These are phyloP conservation scores for Aurelia aurita DNA, from an alignment of 30 jellyfish, hydroid and myxozoan genomes.

Conservation along the genomic window DNA sequence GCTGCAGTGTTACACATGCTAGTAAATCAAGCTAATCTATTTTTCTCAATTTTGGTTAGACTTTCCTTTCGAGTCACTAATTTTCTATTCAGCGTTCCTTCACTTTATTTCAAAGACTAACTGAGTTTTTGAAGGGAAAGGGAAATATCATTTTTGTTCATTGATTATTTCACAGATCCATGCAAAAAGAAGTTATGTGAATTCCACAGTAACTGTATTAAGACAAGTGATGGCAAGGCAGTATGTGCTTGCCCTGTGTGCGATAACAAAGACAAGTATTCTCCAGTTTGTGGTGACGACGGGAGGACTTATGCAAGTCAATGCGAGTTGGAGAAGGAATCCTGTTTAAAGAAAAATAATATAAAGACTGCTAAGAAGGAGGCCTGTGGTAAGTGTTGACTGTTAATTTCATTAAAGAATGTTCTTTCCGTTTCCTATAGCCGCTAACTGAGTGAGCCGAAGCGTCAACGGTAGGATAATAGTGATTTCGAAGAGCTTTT, in stretches of 20 bases:
- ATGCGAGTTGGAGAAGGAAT: slow-evolving; percentile 35
- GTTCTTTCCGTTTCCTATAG: no score
- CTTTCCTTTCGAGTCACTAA: no score
- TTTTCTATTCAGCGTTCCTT: no score
- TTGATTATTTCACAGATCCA: slow-evolving; percentile 55
- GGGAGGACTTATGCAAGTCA: slow-evolving; percentile 54
- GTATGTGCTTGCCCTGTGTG: slow-evolving; percentile 82
- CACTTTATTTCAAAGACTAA: no score
- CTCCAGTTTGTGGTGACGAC: slow-evolving; percentile 79
- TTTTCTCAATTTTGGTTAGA: no score
- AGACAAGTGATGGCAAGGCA: slow-evolving; percentile 58
- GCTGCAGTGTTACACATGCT: no score
- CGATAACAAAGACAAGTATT: not conserved
- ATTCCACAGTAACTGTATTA: slow-evolving; percentile 55
- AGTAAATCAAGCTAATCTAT: no score
- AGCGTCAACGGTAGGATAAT: not conserved
- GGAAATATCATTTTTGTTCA: no score
- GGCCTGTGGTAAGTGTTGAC: slow-evolving; percentile 61
- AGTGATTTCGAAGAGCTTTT: not conserved
- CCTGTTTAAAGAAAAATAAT: slow-evolving; percentile 34
- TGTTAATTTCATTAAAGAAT: no score
- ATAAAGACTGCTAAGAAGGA: slow-evolving; percentile 11
- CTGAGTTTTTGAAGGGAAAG: no score
- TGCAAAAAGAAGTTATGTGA: slow-evolving; percentile 59
- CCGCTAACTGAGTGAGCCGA: no score